These are phyloP conservation scores for Triops cancriformis DNA, from an alignment of 1,140 invertebrate genomes.

Conservation along the genomic window DNA sequence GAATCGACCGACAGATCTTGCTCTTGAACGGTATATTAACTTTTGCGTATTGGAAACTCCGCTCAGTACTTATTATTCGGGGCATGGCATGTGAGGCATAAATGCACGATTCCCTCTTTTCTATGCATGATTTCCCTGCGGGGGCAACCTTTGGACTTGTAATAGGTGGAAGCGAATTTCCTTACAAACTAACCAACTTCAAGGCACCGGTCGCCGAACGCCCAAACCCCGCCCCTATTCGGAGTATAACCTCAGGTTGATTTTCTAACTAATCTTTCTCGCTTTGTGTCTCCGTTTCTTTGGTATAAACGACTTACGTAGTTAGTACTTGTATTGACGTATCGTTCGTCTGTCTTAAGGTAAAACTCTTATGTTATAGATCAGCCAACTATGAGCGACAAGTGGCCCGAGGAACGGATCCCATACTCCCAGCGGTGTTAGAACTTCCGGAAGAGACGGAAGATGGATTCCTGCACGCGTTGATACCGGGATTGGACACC, in stretches of 20 bases:
- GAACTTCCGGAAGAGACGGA: constrained; percentile 92
- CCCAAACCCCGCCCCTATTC: neutral
- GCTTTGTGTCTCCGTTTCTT: neutral
- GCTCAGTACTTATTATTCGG: neutral
- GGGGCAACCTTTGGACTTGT: neutral
- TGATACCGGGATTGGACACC: constrained; percentile 76
- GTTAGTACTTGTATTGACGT: no score
- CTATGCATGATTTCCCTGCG: neutral
- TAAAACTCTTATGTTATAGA: neutral
- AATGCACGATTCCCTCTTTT: neutral
- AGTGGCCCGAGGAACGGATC: constrained; percentile 56
- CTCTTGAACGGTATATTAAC: neutral
- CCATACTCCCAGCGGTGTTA: constrained; percentile 84
- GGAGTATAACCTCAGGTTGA: constrained; percentile 14
- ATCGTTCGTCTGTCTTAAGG: neutral
- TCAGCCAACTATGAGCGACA: neutral
- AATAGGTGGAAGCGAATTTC: neutral
- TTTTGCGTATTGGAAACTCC: neutral
- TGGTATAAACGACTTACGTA: neutral
- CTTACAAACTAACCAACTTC: neutral
- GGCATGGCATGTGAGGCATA: neutral
- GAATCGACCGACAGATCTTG: neutral
- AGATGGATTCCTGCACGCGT: constrained; percentile 75
- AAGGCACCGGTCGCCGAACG: neutral
- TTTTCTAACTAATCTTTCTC: neutral